Evolutionary conservation across 2,797 vertebrate species (phyloP).

Genomic region (Alauda arvensis): DNA sequence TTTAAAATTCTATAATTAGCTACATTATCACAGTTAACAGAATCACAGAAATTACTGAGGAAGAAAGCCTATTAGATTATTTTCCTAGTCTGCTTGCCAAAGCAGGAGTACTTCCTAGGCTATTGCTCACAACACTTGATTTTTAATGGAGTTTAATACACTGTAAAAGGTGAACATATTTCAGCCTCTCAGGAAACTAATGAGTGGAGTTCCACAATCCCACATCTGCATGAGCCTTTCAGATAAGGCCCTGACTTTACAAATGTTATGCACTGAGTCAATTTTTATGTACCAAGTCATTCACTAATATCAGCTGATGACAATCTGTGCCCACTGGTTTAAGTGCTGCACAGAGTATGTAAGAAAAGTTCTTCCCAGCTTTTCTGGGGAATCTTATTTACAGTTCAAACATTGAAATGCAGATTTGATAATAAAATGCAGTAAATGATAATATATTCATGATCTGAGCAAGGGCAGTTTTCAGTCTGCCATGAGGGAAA

Average conservation of each 20-base stretch:
- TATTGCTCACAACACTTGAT: neutral
- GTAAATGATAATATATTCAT: neutral
- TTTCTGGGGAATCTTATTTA: neutral
- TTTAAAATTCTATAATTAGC: constrained; percentile 37
- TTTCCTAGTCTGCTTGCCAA: constrained; percentile 6
- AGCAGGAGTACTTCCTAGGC: neutral
- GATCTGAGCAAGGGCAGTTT: neutral
- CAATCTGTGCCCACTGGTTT: neutral
- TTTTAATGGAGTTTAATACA: neutral
- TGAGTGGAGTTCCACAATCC: neutral
- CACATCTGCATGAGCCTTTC: neutral
- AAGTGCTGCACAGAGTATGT: neutral
- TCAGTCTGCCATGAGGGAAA: neutral
- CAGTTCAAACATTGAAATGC: neutral
- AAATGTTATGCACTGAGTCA: neutral
- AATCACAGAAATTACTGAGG: constrained; percentile 23
- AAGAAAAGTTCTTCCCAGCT: neutral
- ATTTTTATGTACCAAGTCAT: neutral
- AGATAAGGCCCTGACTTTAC: neutral
- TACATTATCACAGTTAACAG: constrained; percentile 26
- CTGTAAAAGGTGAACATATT: neutral
- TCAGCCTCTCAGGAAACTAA: neutral
- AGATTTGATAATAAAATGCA: neutral
- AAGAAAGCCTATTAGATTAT: constrained; percentile 3
- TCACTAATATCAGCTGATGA: neutral